Percentiles rank a stretch among this genome's conserved stretches.
Conservation (phyloP, 2,888 invertebrate species). For the Pteria penguin region DNA sequence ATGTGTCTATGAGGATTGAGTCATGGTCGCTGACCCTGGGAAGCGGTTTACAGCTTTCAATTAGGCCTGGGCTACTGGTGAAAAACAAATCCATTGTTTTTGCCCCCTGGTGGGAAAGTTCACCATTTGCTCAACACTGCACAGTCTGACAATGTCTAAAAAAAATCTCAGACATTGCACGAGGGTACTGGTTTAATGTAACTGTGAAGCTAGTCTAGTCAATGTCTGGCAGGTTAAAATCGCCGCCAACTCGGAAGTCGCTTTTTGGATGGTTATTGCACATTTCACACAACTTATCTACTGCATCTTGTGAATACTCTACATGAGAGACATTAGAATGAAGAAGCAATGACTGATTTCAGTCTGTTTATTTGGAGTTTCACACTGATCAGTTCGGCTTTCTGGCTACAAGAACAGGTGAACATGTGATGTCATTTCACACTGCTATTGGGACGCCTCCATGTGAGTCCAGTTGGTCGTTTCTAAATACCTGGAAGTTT, state of each 20-base stretch:
- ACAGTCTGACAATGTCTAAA: background rate
- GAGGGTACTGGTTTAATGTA: background rate
- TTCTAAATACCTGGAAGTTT: background rate
- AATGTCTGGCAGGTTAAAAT: constrained; percentile 1
- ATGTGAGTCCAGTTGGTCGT: background rate
- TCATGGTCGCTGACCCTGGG: background rate
- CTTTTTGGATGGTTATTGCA: background rate
- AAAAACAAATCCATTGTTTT: constrained; percentile 1
- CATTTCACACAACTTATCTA: background rate
- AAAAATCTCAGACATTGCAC: background rate
- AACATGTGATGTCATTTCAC: background rate
- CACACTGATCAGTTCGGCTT: background rate
- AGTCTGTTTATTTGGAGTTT: background rate
- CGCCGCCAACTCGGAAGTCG: constrained; percentile 2
- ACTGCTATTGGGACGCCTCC: background rate
- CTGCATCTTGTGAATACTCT: background rate
- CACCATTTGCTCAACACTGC: background rate
- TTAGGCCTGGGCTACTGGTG: background rate
- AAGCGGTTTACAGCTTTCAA: constrained; percentile 1
- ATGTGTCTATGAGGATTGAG: background rate
- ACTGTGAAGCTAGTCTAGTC: background rate
- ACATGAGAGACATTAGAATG: background rate
- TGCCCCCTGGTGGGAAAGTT: constrained; percentile 2
- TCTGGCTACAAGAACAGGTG: background rate
- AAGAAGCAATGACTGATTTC: background rate